Evolutionary conservation across 1,140 invertebrate genomes (phyloP), one percentile per base, ranked within the genome.

Genomic region (Amyelois transitella): DNA sequence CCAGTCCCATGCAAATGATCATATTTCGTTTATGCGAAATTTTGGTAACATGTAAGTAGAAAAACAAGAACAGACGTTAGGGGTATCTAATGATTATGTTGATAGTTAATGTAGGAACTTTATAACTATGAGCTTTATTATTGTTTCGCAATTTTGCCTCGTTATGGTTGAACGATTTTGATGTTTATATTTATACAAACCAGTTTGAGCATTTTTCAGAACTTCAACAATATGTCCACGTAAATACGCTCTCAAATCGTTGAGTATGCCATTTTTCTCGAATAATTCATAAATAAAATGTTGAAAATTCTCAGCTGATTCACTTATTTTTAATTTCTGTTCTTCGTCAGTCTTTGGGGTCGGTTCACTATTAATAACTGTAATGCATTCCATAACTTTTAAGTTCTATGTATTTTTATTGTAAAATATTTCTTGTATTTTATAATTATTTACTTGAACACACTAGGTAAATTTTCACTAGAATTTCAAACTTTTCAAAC

Each of bases 181-280:
- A 45, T 19, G 18, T 45, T 45, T 45, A 45, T 19, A 19, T 18
- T 6, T 45, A 53, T 14, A 53, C 22, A 21, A 62, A 83, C 84
- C 84, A 51, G 69, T 77, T 62, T 81, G 66, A 32, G 81, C 71
- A 61, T 64, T 81, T 75, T 86, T 89, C 24, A 91, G 65, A n/a
- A 89, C 75, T 48, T 86, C 76, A 17, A 91, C 80, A 78, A 91
- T 91, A 64, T 91, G 88, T 8, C 85, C 81, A 14, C 90, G 80
- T 62, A 91, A 75, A 70, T 90, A 89, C 6, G 89, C 81, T 55
- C 89, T 76, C 28, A 91, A 66, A 60, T 91, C 88, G 22, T 81
- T 81, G 7, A 91, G 62, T 51, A 91, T 69, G 28, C 90, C 91
- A 70, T 89, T 90, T 68, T 90, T 88, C 57, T 91, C 87, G 61